Evolutionary conservation across 2,113 vertebrate genomes (phyloP).

Genomic region (Diadophis punctatus): DNA sequence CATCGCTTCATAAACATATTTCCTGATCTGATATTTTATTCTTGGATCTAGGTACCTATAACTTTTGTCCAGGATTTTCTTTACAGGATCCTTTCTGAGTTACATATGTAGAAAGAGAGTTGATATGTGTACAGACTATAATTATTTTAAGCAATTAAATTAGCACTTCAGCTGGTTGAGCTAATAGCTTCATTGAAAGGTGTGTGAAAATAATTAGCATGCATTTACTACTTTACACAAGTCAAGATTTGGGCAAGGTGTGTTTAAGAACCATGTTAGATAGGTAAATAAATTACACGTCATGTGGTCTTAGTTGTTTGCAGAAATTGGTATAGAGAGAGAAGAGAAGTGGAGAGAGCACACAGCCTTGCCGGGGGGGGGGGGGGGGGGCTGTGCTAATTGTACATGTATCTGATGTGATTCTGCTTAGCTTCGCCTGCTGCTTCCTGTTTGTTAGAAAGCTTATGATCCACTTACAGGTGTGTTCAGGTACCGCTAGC

Average conservation of each 20-base stretch:
- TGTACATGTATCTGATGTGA: too few species aligned
- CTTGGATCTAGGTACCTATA: background rate
- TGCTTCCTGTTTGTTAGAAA: too few species aligned
- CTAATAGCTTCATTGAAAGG: background rate
- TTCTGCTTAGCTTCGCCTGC: too few species aligned
- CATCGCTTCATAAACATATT: rapidly evolving
- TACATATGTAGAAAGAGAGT: background rate
- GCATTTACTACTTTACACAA: background rate
- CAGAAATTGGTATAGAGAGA: background rate
- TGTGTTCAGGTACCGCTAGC: too few species aligned
- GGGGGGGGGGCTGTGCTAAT: too few species aligned
- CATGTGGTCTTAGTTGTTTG: constrained; percentile 10
- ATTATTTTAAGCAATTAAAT: background rate
- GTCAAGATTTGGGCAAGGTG: background rate
- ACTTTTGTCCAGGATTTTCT: background rate
- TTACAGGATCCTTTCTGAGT: background rate
- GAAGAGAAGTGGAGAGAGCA: too few species aligned
- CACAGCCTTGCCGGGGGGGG: too few species aligned
- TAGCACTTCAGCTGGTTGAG: background rate
- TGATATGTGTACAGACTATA: background rate
- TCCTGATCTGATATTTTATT: background rate
- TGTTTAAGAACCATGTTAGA: constrained; percentile 17
- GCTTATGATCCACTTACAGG: too few species aligned
- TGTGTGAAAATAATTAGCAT: constrained; percentile 12
- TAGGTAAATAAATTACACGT: constrained; percentile 1